Conservation (phyloP, 2,797 vertebrate genomes). For the Salmo trutta region DNA sequence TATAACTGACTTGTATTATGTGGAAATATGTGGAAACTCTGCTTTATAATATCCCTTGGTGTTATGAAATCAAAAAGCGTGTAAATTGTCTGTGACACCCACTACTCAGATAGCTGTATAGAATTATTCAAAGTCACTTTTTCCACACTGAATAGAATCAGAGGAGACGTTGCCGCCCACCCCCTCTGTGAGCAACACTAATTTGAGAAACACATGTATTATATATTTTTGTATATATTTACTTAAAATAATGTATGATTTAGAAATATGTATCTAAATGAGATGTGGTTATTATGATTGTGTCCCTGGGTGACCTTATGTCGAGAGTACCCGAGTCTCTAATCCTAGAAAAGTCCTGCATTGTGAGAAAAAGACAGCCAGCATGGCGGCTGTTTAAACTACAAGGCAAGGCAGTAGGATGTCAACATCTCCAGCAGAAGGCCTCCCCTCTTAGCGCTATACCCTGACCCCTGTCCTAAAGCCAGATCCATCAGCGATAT, state of each 20-base stretch:
- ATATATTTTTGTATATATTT: background rate
- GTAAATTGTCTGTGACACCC: constrained; percentile 11
- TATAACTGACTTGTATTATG: constrained; percentile 3
- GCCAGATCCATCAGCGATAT: constrained; percentile 31
- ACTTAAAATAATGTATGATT: background rate
- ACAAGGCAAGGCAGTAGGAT: constrained; percentile 10
- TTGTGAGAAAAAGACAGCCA: background rate
- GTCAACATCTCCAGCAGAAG: constrained; percentile 18
- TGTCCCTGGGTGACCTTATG: constrained; percentile 3
- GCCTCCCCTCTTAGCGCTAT: constrained; percentile 36
- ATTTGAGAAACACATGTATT: no score
- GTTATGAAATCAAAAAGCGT: constrained; percentile 21
- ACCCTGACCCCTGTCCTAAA: constrained; percentile 34
- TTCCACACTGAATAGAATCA: background rate
- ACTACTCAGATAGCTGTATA: constrained; percentile 6
- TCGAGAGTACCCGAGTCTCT: constrained; percentile 8
- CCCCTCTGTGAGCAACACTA: no score
- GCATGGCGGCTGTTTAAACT: constrained; percentile 15
- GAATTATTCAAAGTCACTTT: constrained; percentile 9
- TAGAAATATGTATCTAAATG: background rate
- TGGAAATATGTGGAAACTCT: constrained; percentile 4
- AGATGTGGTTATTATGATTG: background rate
- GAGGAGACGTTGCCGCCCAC: background rate
- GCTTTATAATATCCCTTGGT: constrained; percentile 7
- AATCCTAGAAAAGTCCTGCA: constrained; percentile 18